A percentile compares a stretch with the other conserved stretches of the same genome.
Evolutionary conservation across 37 sponge, comb jelly and placozoan genomes (phyloP).

Genomic region (Ephydatia muelleri): DNA sequence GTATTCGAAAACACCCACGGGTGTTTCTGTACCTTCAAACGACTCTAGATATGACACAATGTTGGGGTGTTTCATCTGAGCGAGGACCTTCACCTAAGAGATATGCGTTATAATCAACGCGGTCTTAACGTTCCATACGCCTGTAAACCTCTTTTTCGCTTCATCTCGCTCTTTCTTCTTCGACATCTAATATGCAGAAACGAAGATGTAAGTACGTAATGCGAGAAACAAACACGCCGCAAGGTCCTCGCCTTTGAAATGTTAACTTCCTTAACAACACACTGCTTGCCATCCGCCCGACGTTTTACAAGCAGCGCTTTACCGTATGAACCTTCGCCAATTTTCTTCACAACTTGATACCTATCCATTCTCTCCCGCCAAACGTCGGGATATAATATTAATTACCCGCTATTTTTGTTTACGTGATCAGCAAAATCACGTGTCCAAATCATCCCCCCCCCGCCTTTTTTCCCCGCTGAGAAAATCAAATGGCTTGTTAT

Average conservation of each 20-base stretch:
- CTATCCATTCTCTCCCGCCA: slow-evolving; percentile 75
- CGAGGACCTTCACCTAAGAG: slow-evolving; percentile 77
- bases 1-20: not conserved
- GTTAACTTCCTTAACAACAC: slow-evolving; percentile 91
- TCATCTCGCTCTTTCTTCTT: slow-evolving; percentile 88
- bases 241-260: slow-evolving; percentile 74
- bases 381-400: too few relatives aligned
- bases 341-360: slow-evolving; percentile 72
- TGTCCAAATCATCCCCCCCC: not conserved
- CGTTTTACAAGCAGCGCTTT: slow-evolving; percentile 87
- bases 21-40: slow-evolving; percentile 76
- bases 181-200: slow-evolving; percentile 63
- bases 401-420: not conserved
- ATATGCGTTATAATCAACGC: slow-evolving; percentile 3
- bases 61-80: slow-evolving; percentile 97
- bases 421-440: not conserved
- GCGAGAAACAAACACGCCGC: not conserved
- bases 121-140: not conserved
- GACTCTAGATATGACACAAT: slow-evolving; percentile 94
- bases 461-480: too few relatives aligned
- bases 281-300: slow-evolving; percentile 74
- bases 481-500: too few relatives aligned
- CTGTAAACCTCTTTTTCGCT: slow-evolving; percentile 67
- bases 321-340: slow-evolving; percentile 96
- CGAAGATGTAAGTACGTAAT: not conserved